Conservation (phyloP, 2,113 vertebrate genomes). For the Ptilorrhoa leucosticta region DNA sequence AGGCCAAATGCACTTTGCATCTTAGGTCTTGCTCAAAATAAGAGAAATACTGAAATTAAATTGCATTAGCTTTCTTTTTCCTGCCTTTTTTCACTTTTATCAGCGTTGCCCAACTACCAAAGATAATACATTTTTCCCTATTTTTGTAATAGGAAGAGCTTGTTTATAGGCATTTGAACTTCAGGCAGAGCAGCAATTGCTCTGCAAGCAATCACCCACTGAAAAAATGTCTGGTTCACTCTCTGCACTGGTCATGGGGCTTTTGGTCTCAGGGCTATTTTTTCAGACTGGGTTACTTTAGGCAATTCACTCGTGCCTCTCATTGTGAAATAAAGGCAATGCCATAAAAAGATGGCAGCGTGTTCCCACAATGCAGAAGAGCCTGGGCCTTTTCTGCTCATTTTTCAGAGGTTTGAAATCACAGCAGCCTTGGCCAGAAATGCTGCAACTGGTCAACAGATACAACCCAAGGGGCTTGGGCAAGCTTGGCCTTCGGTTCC, state of each 20-base stretch:
- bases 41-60: neutral
- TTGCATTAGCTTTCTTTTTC: neutral
- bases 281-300: neutral
- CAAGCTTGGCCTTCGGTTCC: neutral
- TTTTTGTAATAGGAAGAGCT: neutral
- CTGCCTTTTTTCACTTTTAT: neutral
- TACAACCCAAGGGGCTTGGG: neutral
- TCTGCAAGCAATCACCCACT: neutral
- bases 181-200: neutral
- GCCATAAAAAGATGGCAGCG: neutral
- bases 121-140: neutral
- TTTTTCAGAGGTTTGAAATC: neutral
- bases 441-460: fast-evolving
- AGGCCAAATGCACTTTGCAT: neutral
- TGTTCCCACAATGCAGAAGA: neutral
- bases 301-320: neutral
- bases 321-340: neutral
- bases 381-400: neutral
- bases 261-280: neutral
- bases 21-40: neutral
- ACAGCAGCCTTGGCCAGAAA: neutral
- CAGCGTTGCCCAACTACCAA: fast-evolving
- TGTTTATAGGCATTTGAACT: neutral
- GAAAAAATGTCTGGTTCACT: neutral
- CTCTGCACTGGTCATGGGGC: neutral